These are phyloP conservation scores for Minunthozetes semirufus DNA, from an alignment of 2,888 invertebrate species.

Conservation along the genomic window DNA sequence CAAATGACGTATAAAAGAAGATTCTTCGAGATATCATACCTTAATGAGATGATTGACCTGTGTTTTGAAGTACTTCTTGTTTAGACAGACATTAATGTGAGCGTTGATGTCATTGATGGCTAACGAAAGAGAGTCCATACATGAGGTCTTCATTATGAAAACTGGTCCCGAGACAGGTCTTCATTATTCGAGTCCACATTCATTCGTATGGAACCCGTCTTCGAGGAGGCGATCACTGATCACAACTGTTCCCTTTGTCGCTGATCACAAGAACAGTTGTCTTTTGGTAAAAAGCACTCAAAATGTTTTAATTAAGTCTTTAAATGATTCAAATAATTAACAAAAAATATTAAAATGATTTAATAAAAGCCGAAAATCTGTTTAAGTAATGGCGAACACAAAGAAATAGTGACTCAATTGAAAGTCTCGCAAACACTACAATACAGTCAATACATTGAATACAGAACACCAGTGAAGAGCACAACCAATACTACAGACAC, in stretches of 20 bases:
- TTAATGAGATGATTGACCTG: conserved; percentile 27
- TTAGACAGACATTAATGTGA: conserved; percentile 8
- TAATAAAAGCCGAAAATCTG: neutral
- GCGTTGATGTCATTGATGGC: conserved; percentile 32
- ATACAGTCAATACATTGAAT: neutral
- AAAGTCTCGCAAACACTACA: neutral
- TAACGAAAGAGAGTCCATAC: conserved; percentile 28
- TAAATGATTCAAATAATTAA: neutral
- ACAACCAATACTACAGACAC: neutral
- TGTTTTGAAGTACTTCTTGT: conserved; percentile 19
- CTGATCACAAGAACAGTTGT: neutral
- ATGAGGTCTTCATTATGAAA: conserved; percentile 29
- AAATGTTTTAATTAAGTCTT: neutral
- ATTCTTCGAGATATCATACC: conserved; percentile 11
- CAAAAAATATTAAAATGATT: neutral
- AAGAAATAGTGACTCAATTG: conserved; percentile 5
- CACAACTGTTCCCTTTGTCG: neutral
- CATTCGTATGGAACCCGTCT: neutral
- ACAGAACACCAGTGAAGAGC: neutral
- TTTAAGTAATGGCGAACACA: conserved; percentile 19
- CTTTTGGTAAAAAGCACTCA: neutral
- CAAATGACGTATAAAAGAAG: neutral
- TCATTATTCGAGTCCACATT: conserved; percentile 22
- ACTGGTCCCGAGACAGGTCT: neutral
- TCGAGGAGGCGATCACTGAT: neutral